Evolutionary conservation across 2,888 invertebrate genomes (phyloP), one percentile per base, ranked within the genome.

Genomic region (Brachyptera risi): DNA sequence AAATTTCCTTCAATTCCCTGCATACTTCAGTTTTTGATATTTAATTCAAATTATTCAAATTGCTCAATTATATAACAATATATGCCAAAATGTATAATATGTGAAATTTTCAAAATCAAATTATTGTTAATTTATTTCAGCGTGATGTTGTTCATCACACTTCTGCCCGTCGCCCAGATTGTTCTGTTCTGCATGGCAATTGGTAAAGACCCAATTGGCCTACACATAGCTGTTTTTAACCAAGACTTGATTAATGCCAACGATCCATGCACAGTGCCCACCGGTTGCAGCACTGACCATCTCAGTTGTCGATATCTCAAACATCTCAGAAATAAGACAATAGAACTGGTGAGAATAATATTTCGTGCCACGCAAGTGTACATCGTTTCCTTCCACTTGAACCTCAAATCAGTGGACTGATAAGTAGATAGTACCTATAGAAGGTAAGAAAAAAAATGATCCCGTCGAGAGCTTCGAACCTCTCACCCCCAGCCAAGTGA

Each of bases 111-210:
- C 11, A 31, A 31, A 31, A 31, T 9, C 5, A 11, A 5, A 31
- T 31, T 31, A 11, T 31, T 31, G 35, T 31, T 31, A 5, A 5
- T 7, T 65, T 63, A 61, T 71, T 73, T 17, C 73, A 90, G 90
- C 0, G 83, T 93, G 37, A 84, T 96, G 80, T 74, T 88, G 49
- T 95, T 95, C 74, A 87, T 95, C 68, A 85, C 93, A 65, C 87
- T 89, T 13, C 79, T 96, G 56, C 96, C 96, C 0, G 84, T 92
- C 1, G 81, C 88, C 1, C 93, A 96, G 78, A 92, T 91, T 70
- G 78, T 93, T 21, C 76, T 96, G 49, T 96, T 95, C 78, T 95
- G 94, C 72, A 76, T 90, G 56, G 88, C 94, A 15, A 90, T 94
- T 68, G 93, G 93, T n/a, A 88, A 89, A 71, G 90, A 92, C 72